Conservation (phyloP, 1,140 invertebrate species). For the Phymastichus coffea region DNA sequence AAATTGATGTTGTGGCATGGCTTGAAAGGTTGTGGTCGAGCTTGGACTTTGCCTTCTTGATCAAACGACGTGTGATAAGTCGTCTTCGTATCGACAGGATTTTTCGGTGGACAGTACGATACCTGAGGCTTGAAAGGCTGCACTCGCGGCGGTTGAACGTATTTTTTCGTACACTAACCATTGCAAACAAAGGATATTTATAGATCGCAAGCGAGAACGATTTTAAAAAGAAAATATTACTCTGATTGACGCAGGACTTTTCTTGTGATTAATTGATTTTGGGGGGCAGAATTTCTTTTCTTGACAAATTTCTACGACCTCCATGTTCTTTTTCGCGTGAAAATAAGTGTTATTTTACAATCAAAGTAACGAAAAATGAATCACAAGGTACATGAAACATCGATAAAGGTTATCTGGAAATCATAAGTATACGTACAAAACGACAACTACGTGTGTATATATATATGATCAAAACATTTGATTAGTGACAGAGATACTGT, state of each 20-base stretch:
- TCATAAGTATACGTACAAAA: conserved; percentile 18
- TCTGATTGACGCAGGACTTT: neutral
- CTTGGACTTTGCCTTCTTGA: conserved; percentile 40
- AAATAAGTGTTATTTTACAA: neutral
- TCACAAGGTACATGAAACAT: neutral
- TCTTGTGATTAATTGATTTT: conserved; percentile 12
- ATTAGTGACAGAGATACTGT: neutral
- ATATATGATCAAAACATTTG: conserved; percentile 21
- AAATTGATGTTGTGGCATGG: conserved; percentile 44
- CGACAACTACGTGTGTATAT: conserved; percentile 11
- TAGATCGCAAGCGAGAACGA: no score
- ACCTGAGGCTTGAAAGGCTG: conserved; percentile 56
- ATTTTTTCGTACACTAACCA: conserved; percentile 51
- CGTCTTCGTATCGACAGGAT: conserved; percentile 57
- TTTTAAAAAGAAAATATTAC: neutral
- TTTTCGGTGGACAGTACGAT: conserved; percentile 54
- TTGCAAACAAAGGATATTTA: conserved; percentile 15
- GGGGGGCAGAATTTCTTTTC: neutral
- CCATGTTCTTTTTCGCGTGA: conserved; percentile 24
- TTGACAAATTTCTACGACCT: conserved; percentile 21
- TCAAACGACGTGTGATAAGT: conserved; percentile 62
- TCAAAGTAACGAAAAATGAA: neutral
- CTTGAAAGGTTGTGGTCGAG: conserved; percentile 42
- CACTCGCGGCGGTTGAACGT: conserved; percentile 61
- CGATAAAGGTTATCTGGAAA: neutral